Base-by-base conservation (phyloP, 2,797 vertebrate genomes). In the Anableps anableps region DNA sequence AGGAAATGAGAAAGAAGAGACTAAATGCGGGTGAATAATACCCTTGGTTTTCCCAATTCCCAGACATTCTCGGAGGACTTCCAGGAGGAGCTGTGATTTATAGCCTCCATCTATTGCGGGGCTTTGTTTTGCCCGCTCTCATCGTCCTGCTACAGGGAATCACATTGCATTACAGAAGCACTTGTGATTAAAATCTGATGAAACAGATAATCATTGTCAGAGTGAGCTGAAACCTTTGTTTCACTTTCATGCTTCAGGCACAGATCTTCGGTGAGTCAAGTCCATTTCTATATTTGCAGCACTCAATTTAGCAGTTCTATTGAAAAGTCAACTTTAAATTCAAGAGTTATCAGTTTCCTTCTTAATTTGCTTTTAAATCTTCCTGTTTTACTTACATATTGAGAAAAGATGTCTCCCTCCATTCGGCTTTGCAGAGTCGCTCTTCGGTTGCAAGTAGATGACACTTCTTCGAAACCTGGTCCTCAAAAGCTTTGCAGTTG, bases 381-480 rank as follows among this genome's bases (percentile, higher is more conserved):
- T 23, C 16, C 36, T 17, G 11, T 68, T 48, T 45, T 80, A 93
- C 93, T 93, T 86, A 95, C 94, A 92, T 78, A 48, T 93, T 89
- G 3, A 95, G 90, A 80, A 95, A 94, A 74, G 93, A 94, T 0
- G 94, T 94, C 86, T 95, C 94, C 72, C 82, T 83, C 94, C 94
- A 95, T 6, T 36, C 76, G 0, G 68, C 43, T 36, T 51, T 9
- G 58, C 23, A 3, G 41, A n/a, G 51, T 5, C 45, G 79, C 47
- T 43, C 43, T 55, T 77, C 51, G 31, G 47, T 68, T n/a, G 71
- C 75, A 34, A 17, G 48, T 1, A 78, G 43, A 26, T 38, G 45
- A 4, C 43, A 48, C 55, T 43, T 88, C 73, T 64, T 81, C 0
- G 26, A 43, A 4, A 5, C 47, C 3, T 1, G 82, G 38, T 85